phyloP scores from a whole-genome alignment of 2,797 vertebrate species.

The Phoebastria nigripes region DNA sequence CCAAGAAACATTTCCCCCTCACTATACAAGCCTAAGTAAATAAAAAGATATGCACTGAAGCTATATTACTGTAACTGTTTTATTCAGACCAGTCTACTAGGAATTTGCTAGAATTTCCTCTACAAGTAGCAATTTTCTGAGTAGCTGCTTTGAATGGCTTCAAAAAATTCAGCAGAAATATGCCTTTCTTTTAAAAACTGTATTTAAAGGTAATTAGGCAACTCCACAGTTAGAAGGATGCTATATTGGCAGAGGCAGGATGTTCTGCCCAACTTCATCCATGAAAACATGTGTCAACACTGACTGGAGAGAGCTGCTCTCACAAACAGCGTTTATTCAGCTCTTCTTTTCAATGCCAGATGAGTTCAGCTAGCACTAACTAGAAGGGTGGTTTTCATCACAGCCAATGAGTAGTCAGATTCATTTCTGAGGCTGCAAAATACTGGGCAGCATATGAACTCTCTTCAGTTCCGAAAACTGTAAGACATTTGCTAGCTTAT shows the following conservation, averaged over 20 bases:
- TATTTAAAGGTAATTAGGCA: background rate
- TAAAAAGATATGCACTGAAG: background rate
- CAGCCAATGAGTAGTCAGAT: background rate
- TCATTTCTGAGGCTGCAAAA: background rate
- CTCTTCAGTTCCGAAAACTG: background rate
- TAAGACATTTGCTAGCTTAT: background rate
- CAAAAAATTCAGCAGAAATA: background rate
- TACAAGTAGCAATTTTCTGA: background rate
- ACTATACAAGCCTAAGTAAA: background rate
- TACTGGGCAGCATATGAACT: background rate
- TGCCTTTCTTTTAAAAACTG: background rate
- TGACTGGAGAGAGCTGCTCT: background rate
- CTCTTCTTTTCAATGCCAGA: background rate
- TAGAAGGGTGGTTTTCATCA: background rate
- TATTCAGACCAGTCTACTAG: background rate
- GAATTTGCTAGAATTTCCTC: background rate
- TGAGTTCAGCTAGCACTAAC: background rate
- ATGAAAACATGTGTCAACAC: background rate
- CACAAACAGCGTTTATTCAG: background rate
- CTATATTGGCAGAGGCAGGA: background rate
- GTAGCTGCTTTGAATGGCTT: background rate
- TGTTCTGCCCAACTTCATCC: background rate
- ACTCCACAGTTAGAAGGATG: background rate
- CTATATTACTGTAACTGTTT: background rate
- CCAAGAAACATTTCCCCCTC: background rate